Percentiles rank a stretch among this genome's conserved stretches.
Evolutionary conservation across 1,140 invertebrate genomes (phyloP).

Genomic region (Schlechtendalia chinensis): DNA sequence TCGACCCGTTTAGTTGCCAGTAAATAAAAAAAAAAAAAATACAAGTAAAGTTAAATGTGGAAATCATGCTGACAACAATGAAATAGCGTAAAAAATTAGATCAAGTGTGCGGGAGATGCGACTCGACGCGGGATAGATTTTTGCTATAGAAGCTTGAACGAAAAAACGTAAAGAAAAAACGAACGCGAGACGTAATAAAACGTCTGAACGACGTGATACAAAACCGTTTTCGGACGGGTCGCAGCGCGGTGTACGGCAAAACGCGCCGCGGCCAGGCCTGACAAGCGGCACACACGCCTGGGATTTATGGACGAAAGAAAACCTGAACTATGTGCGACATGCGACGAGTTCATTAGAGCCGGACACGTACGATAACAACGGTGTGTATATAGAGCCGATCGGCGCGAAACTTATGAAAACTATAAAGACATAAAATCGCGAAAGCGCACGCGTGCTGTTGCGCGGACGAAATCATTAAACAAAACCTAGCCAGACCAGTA

Average conservation of each 20-base stretch:
- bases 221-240: conserved; percentile 10
- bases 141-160: no score
- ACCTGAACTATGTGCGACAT: conserved; percentile 7
- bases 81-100: no score
- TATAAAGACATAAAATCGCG: not conserved
- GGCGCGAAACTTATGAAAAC: not conserved
- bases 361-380: not conserved
- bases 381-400: not conserved
- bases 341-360: conserved; percentile 9
- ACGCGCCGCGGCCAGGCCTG: not conserved
- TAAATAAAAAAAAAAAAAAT: no score
- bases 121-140: no score
- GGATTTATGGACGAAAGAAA: not conserved
- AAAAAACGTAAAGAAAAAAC: no score
- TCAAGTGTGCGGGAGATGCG: no score
- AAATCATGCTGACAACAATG: no score
- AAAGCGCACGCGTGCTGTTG: not conserved
- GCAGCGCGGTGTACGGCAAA: no score
- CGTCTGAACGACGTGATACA: not conserved
- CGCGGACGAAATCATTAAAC: not conserved
- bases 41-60: no score
- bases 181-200: no score
- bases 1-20: no score
- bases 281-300: not conserved
- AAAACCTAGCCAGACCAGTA: not conserved